Base-by-base conservation (phyloP, 2,113 vertebrate genomes). In the Dasyprocta punctata region DNA sequence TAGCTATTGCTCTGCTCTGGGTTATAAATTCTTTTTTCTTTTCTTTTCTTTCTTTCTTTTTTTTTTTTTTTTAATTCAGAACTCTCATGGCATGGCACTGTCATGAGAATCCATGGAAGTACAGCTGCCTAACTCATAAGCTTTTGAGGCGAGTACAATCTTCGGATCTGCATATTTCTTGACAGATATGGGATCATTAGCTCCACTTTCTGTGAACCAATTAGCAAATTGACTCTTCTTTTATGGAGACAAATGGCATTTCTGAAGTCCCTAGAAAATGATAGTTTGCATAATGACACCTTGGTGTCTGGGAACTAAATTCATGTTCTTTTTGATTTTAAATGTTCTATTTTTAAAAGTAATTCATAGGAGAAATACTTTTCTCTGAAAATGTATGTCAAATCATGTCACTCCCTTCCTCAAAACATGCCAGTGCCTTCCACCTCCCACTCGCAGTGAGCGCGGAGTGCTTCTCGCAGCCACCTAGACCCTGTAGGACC, bases 291-390 rank as follows among this genome's bases (percentile, higher is more conserved):
- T 89, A 85, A 95, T 4, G 26, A 9, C 38, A 77, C 10, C 3
- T 61, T n/a, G 84, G 44, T 80, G 63, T 83, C 84, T 80, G 49
- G 38, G 22, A 91, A 54, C n/a, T 5, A 38, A 89, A 92, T 38
- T 52, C 80, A 81, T 82, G 80, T 85, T 95, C 78, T 75, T 36
- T 73, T 92, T 63, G 19, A 89, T 93, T 93, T 88, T 82, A 71
- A 96, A 60, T 49, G 65, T 82, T 93, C 58, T 89, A 63, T 93
- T 94, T 82, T 83, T 44, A 95, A 90, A 95, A 78, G 33, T 56
- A 84, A 69, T 80, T 94, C 67, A 92, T 20, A 49, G 6, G 65
- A 95, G 94, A 82, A 82, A 82, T 63, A 63, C 49, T 77, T 92
- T 49, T n/a, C 38, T 71, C 65, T 82, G 56, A 69, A 69, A 69